A percentile compares a stretch with the other conserved stretches of the same genome.
phyloP scores from a whole-genome alignment of 2,888 invertebrate species.

The Dioctria linearis region DNA sequence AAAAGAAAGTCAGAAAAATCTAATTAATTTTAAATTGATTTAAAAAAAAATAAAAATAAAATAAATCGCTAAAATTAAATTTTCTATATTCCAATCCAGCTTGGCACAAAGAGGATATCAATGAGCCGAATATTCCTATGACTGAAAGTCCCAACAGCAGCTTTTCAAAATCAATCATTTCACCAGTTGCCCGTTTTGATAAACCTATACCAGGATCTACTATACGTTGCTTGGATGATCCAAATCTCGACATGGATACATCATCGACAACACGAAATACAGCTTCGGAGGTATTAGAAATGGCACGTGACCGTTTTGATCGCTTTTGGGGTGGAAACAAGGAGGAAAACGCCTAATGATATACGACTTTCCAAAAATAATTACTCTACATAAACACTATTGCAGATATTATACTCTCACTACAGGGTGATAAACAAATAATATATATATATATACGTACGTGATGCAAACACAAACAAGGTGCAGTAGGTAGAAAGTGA shows the following conservation, averaged over 20 bases:
- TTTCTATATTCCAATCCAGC: slow-evolving; percentile 59
- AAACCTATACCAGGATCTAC: slow-evolving; percentile 72
- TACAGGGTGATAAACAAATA: slow-evolving; percentile 32
- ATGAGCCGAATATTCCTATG: slow-evolving; percentile 59
- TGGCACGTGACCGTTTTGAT: slow-evolving; percentile 87
- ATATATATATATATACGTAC: neutral
- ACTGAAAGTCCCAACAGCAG: slow-evolving; percentile 67
- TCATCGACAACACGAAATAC: slow-evolving; percentile 59
- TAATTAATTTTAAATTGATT: neutral
- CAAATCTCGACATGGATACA: slow-evolving; percentile 70
- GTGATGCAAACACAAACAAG: too few species aligned
- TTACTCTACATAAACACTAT: slow-evolving; percentile 9
- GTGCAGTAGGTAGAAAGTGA: too few species aligned
- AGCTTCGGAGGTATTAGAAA: slow-evolving; percentile 83
- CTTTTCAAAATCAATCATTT: slow-evolving; percentile 62
- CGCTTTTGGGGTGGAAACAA: slow-evolving; percentile 86
- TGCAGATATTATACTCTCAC: slow-evolving; percentile 29
- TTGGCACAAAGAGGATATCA: slow-evolving; percentile 63
- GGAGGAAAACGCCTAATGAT: slow-evolving; percentile 72
- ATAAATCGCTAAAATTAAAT: slow-evolving; percentile 1
- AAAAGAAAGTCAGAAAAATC: neutral
- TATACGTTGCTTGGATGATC: slow-evolving; percentile 74
- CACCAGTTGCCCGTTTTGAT: slow-evolving; percentile 61
- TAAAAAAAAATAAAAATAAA: neutral
- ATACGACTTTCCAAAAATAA: slow-evolving; percentile 62